A percentile compares a stretch with the other conserved stretches of the same genome.
These are phyloP conservation scores for Meles meles DNA, from an alignment of 2,113 vertebrate genomes.

Conservation along the genomic window DNA sequence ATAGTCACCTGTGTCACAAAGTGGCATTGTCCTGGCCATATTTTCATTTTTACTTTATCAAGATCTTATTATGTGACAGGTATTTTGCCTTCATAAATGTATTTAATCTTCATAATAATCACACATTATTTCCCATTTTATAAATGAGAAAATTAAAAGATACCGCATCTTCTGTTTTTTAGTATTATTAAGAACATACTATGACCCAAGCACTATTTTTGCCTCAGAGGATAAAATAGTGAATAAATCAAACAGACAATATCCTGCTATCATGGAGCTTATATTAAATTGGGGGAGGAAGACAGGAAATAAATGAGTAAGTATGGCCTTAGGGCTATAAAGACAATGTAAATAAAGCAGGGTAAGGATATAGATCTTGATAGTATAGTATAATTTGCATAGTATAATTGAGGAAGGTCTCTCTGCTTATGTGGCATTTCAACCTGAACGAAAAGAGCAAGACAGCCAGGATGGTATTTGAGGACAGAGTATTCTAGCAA, in stretches of 20 bases:
- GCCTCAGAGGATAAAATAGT: neutral
- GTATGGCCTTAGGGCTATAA: neutral
- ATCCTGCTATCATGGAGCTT: neutral
- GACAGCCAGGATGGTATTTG: neutral
- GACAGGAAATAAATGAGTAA: neutral
- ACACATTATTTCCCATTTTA: neutral
- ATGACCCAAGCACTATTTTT: neutral
- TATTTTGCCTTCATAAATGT: neutral
- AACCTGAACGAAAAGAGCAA: neutral
- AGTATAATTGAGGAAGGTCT: neutral
- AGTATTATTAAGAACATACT: neutral
- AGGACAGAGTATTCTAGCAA: neutral
- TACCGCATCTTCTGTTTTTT: neutral
- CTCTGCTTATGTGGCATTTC: neutral
- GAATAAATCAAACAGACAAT: neutral
- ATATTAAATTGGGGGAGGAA: neutral
- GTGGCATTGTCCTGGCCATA: neutral
- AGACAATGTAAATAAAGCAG: neutral
- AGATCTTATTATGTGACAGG: neutral
- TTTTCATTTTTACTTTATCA: neutral
- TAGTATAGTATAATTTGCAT: neutral
- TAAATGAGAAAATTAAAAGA: neutral
- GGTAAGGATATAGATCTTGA: neutral
- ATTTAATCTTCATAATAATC: neutral
- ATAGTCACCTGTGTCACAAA: neutral